Conservation (phyloP, 2,888 invertebrate genomes). For the Malachius bipustulatus region DNA sequence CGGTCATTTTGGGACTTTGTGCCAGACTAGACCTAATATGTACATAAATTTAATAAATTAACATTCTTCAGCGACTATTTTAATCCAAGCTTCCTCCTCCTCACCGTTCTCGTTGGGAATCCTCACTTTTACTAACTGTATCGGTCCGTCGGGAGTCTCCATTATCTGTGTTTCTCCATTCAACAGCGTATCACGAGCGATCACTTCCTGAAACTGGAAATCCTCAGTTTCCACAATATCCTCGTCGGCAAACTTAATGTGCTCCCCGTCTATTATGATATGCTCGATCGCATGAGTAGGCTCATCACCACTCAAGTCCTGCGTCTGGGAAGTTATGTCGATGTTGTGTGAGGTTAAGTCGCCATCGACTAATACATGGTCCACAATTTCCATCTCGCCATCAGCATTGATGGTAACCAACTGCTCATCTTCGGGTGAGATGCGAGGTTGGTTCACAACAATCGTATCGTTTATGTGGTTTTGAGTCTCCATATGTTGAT, state of each 20-base stretch:
- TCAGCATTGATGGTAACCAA: constrained; percentile 35
- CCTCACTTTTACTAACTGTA: constrained; percentile 34
- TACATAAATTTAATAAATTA: no score
- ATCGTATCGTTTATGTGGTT: constrained; percentile 71
- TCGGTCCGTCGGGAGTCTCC: constrained; percentile 34
- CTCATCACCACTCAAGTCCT: constrained; percentile 20
- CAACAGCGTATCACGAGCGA: constrained; percentile 27
- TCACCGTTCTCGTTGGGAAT: constrained; percentile 35
- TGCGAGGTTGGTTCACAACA: constrained; percentile 68
- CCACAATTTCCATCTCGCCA: constrained; percentile 34
- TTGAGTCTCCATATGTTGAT: constrained; percentile 62
- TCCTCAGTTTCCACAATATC: constrained; percentile 8
- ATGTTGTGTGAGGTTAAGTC: no score
- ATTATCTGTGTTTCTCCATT: constrained; percentile 35
- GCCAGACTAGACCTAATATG: no score
- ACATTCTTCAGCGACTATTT: constrained; percentile 31
- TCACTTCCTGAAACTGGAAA: constrained; percentile 24
- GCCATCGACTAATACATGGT: constrained; percentile 40
- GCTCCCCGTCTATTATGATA: constrained; percentile 35
- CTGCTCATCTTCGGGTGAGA: constrained; percentile 46
- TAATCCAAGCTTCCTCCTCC: constrained; percentile 37
- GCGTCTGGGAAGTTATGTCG: background rate
- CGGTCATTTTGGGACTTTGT: no score
- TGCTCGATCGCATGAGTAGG: constrained; percentile 29
- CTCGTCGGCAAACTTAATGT: constrained; percentile 31